These are phyloP conservation scores for Taenaris catops DNA, from an alignment of 2,888 invertebrate species.

Conservation along the genomic window DNA sequence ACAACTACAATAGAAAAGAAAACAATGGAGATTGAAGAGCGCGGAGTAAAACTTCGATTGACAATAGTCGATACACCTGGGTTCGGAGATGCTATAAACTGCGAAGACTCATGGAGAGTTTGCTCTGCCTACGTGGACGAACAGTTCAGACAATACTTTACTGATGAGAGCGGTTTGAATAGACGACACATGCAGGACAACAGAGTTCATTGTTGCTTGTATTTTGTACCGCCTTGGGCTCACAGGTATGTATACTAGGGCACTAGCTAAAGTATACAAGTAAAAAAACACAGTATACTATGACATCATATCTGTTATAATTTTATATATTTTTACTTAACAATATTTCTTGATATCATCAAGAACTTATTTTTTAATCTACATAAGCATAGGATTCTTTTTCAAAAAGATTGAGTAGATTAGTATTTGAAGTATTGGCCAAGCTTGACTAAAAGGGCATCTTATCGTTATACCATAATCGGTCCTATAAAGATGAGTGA, in stretches of 20 bases:
- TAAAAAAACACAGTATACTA: too few species aligned
- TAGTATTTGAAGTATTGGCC: too few species aligned
- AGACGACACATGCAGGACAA: constrained; percentile 97
- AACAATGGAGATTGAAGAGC: constrained; percentile 97
- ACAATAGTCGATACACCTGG: constrained; percentile 98
- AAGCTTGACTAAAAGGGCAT: too few species aligned
- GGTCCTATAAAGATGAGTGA: too few species aligned
- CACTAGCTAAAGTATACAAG: too few species aligned
- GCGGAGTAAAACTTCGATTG: constrained; percentile 92
- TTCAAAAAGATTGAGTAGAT: too few species aligned
- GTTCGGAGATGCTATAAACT: constrained; percentile 95
- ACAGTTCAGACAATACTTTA: constrained; percentile 90
- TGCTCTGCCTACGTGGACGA: constrained; percentile 96
- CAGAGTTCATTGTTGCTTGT: constrained; percentile 96
- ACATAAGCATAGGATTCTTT: too few species aligned
- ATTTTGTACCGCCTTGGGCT: constrained; percentile 97
- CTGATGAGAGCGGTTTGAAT: constrained; percentile 97
- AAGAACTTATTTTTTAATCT: too few species aligned
- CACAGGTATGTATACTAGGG: constrained; percentile 91
- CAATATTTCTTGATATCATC: too few species aligned
- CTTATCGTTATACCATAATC: too few species aligned
- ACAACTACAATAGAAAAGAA: constrained; percentile 87
- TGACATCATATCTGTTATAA: too few species aligned
- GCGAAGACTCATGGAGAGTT: constrained; percentile 95
- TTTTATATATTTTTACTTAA: too few species aligned